Conservation (phyloP, 2,113 vertebrate genomes). For the mouse (Mus musculus) region DNA sequence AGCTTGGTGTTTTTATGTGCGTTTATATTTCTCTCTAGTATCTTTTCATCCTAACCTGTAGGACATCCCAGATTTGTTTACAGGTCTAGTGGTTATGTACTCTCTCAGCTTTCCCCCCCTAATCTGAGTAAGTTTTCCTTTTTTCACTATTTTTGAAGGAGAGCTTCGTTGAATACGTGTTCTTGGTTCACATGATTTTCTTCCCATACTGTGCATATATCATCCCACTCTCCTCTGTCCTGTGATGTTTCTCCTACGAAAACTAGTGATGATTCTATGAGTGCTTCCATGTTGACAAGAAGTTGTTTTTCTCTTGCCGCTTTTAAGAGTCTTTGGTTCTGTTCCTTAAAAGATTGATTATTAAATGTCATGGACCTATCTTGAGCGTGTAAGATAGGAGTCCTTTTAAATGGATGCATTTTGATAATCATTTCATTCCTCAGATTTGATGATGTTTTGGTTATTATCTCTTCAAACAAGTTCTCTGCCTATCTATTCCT, state of each 20-base stretch:
- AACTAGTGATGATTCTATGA: neutral
- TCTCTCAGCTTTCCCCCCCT: neutral
- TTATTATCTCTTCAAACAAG: neutral
- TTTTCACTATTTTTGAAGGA: neutral
- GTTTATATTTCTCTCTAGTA: neutral
- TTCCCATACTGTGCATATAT: neutral
- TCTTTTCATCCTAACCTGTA: neutral
- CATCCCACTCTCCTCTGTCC: neutral
- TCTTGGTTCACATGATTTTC: neutral
- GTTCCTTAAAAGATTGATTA: neutral
- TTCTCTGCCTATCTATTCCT: neutral
- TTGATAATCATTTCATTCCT: neutral
- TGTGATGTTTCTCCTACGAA: constrained; percentile 13
- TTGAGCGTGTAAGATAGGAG: neutral
- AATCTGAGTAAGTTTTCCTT: neutral
- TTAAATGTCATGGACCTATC: neutral
- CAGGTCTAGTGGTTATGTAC: neutral
- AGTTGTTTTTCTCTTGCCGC: neutral
- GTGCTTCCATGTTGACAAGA: neutral
- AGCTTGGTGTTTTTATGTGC: neutral
- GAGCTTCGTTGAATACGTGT: neutral
- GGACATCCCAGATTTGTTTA: neutral
- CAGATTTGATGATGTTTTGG: neutral
- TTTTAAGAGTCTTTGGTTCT: constrained; percentile 21
- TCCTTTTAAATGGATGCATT: neutral